Conservation (phyloP, 2,797 vertebrate species). For the Gymnoscopelus microlampas region DNA sequence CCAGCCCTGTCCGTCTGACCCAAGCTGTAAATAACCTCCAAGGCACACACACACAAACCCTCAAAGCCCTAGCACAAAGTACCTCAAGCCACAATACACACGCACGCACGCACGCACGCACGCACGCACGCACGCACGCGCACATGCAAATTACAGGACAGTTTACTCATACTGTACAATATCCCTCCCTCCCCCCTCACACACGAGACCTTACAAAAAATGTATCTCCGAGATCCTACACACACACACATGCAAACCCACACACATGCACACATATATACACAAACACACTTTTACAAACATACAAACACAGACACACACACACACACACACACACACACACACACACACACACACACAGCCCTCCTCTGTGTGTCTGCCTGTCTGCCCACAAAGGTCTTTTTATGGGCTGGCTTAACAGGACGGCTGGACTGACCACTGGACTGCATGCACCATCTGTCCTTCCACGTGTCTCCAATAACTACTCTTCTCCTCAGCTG, state of each 20-base stretch:
- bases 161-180: conserved; percentile 23
- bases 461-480: conserved; percentile 57
- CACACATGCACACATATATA: conserved; percentile 28
- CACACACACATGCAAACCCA: conserved; percentile 12
- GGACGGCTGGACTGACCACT: conserved; percentile 60
- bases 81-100: conserved; percentile 10
- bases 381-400: conserved; percentile 67
- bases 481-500: conserved; percentile 57
- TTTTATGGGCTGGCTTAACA: conserved; percentile 72
- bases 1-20: conserved; percentile 51
- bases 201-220: conserved; percentile 45
- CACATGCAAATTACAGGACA: no score
- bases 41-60: conserved; percentile 49
- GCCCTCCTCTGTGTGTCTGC: conserved; percentile 43
- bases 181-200: conserved; percentile 12
- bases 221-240: conserved; percentile 39
- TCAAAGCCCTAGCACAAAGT: conserved; percentile 15
- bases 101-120: neutral
- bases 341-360: conserved; percentile 2
- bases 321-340: conserved; percentile 39
- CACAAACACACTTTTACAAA: neutral
- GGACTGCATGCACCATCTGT: conserved; percentile 59
- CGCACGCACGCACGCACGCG: neutral
- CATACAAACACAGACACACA: conserved; percentile 42
- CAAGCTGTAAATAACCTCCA: conserved; percentile 53